These are phyloP conservation scores for Addax nasomaculatus DNA, from an alignment of 2,113 vertebrate genomes.

Conservation along the genomic window DNA sequence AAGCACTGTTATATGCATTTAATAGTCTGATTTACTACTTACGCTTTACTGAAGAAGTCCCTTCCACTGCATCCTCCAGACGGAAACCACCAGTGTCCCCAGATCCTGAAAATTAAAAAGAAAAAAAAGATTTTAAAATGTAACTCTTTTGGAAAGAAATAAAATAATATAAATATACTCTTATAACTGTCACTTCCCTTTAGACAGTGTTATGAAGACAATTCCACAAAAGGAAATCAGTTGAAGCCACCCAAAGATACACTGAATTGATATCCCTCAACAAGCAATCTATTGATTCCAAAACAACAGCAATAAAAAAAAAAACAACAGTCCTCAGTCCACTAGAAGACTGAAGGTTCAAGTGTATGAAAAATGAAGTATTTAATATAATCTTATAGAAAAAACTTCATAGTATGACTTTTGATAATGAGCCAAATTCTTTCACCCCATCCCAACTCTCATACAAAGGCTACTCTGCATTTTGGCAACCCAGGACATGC, in stretches of 20 bases:
- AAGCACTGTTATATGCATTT: neutral
- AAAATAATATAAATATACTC: neutral
- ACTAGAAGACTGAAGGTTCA: neutral
- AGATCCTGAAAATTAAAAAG: conserved; percentile 71
- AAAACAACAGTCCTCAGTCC: neutral
- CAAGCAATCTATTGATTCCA: neutral
- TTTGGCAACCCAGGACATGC: neutral
- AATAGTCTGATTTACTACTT: conserved; percentile 67
- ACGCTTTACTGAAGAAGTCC: conserved; percentile 69
- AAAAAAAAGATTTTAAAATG: conserved; percentile 15
- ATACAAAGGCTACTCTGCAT: neutral
- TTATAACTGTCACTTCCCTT: neutral
- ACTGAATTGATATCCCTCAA: neutral
- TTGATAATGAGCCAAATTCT: neutral
- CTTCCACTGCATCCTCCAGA: conserved; percentile 71
- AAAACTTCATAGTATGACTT: neutral
- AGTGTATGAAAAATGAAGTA: neutral
- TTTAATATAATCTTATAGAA: neutral
- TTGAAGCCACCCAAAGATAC: neutral
- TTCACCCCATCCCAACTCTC: neutral
- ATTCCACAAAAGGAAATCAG: neutral
- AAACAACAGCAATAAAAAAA: neutral
- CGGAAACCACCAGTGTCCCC: conserved; percentile 59
- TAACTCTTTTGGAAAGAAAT: neutral
- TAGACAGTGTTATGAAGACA: neutral